phyloP scores from a whole-genome alignment of 2,888 invertebrate genomes.

The Dermolepida albohirtum region DNA sequence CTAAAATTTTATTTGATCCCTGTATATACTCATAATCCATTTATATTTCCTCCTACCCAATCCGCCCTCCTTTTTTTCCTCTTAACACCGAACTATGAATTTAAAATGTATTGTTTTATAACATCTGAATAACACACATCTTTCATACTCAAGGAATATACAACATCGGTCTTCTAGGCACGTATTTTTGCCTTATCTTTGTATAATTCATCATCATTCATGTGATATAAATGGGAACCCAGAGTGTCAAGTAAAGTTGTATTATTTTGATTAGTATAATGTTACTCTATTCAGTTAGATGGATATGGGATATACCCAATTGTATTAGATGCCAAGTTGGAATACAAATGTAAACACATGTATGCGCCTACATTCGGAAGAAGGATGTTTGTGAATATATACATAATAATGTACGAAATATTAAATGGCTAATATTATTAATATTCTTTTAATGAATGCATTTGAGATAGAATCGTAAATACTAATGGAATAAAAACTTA shows the following conservation, averaged over 20 bases:
- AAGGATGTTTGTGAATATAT: too few species aligned
- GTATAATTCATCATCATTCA: conserved; percentile 62
- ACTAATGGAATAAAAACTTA: too few species aligned
- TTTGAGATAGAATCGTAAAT: too few species aligned
- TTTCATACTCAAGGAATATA: conserved; percentile 15
- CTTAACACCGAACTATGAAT: conserved; percentile 12
- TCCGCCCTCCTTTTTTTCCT: too few species aligned
- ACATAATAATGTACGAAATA: too few species aligned
- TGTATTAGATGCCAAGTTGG: conserved; percentile 54
- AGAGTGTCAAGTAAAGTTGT: conserved; percentile 59
- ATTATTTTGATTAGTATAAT: conserved; percentile 62
- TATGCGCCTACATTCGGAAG: background rate
- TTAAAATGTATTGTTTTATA: conserved; percentile 28
- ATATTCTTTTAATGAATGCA: too few species aligned
- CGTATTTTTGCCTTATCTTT: conserved; percentile 61
- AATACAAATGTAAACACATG: conserved; percentile 58
- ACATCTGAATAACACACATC: conserved; percentile 24
- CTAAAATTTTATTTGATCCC: too few species aligned
- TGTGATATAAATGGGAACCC: conserved; percentile 58
- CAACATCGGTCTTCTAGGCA: conserved; percentile 57
- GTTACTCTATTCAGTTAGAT: conserved; percentile 60
- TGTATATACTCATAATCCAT: too few species aligned
- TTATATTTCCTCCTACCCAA: too few species aligned
- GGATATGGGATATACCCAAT: conserved; percentile 58
- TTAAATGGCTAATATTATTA: too few species aligned